These are phyloP conservation scores for Phalacrocorax brasilianus DNA, from an alignment of 2,113 vertebrate species.

Conservation along the genomic window DNA sequence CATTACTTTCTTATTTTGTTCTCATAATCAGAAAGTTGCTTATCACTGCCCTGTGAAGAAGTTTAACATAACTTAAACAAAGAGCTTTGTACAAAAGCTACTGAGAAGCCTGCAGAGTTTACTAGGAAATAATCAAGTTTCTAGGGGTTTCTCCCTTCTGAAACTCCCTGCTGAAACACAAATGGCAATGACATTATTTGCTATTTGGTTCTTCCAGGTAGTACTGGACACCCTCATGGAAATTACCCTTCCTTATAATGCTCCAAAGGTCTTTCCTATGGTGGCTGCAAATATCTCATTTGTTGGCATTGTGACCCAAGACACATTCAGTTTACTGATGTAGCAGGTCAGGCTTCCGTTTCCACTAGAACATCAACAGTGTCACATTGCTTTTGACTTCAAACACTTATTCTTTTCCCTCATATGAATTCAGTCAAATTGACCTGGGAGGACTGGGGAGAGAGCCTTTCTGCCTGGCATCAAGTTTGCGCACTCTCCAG, in stretches of 20 bases:
- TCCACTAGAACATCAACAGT: not conserved
- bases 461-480: not conserved
- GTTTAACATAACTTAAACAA: constrained; percentile 20
- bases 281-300: not conserved
- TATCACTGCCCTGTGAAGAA: constrained; percentile 40
- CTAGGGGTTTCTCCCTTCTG: not conserved
- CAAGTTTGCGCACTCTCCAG: not conserved
- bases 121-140: not conserved
- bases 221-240: not conserved
- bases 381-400: not conserved
- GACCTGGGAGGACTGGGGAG: not conserved
- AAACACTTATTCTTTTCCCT: not conserved
- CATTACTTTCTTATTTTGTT: constrained; percentile 35
- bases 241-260: not conserved
- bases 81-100: not conserved
- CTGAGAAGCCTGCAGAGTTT: not conserved
- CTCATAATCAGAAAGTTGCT: constrained; percentile 5
- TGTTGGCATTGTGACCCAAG: not conserved
- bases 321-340: not conserved
- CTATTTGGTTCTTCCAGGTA: not conserved
- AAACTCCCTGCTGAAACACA: not conserved
- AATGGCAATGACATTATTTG: not conserved
- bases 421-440: not conserved
- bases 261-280: not conserved
- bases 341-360: not conserved